These are phyloP conservation scores for Embiotoca jacksoni DNA, from an alignment of 2,113 vertebrate species.

Conservation along the genomic window DNA sequence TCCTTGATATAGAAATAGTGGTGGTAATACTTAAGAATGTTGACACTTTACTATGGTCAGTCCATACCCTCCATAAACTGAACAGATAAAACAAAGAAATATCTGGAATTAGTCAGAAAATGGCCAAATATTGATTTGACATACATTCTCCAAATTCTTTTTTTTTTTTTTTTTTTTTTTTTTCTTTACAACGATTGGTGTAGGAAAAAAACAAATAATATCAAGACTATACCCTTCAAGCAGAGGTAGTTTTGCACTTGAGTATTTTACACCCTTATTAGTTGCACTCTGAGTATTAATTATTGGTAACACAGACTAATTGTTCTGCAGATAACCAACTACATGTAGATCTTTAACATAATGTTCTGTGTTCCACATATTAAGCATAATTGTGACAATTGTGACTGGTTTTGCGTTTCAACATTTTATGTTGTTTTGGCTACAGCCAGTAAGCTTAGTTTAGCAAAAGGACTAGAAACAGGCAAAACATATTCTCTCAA, in stretches of 20 bases:
- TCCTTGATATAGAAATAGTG: conserved; percentile 26
- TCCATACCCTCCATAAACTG: conserved; percentile 6
- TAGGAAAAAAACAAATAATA: no score
- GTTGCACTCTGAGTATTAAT: not conserved
- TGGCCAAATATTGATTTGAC: not conserved
- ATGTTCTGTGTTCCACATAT: not conserved
- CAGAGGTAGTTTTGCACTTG: not conserved
- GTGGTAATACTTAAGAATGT: conserved; percentile 19
- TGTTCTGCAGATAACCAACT: not conserved
- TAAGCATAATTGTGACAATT: not conserved
- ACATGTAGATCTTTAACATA: not conserved
- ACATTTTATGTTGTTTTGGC: not conserved
- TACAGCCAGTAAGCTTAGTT: no score
- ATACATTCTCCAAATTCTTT: no score
- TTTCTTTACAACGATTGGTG: not conserved
- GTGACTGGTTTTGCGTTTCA: conserved; percentile 3
- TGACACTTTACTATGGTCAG: conserved; percentile 25
- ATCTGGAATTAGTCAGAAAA: not conserved
- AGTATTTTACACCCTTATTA: not conserved
- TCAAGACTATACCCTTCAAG: not conserved
- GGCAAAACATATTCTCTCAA: no score
- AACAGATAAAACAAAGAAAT: not conserved
- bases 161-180: no score
- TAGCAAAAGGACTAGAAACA: no score
- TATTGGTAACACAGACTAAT: not conserved